These are phyloP conservation scores for Litoditis marina DNA, from an alignment of 2,888 invertebrate species.

Conservation along the genomic window DNA sequence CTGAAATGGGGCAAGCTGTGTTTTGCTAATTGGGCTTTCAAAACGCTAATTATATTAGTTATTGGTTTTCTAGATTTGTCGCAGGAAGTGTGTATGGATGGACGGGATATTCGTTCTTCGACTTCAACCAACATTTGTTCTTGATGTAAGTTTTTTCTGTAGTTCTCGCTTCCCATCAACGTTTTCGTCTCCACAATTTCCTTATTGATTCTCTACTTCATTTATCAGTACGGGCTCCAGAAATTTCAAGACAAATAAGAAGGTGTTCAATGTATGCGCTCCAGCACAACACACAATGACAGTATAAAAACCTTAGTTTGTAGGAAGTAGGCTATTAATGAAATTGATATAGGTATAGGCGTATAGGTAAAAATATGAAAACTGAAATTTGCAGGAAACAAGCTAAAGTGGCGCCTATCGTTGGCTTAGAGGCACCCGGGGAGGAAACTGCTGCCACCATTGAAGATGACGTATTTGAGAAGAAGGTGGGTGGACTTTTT, in stretches of 20 bases:
- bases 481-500: no score
- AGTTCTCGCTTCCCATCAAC: neutral
- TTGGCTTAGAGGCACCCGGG: neutral
- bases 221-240: neutral
- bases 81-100: conserved; percentile 82
- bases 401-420: neutral
- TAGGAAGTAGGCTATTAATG: no score
- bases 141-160: conserved; percentile 67
- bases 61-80: conserved; percentile 72
- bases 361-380: no score
- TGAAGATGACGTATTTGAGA: conserved; percentile 27
- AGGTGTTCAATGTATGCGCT: neutral
- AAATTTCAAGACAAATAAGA: neutral
- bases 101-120: conserved; percentile 85
- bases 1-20: no score
- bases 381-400: neutral
- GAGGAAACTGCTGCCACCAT: conserved; percentile 11
- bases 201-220: neutral
- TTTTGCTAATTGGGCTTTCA: no score
- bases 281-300: no score
- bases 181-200: neutral
- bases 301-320: no score
- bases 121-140: conserved; percentile 75
- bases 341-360: no score
- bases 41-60: neutral